Base-by-base conservation (phyloP, 2,113 vertebrate species). In the Mustela lutreola region DNA sequence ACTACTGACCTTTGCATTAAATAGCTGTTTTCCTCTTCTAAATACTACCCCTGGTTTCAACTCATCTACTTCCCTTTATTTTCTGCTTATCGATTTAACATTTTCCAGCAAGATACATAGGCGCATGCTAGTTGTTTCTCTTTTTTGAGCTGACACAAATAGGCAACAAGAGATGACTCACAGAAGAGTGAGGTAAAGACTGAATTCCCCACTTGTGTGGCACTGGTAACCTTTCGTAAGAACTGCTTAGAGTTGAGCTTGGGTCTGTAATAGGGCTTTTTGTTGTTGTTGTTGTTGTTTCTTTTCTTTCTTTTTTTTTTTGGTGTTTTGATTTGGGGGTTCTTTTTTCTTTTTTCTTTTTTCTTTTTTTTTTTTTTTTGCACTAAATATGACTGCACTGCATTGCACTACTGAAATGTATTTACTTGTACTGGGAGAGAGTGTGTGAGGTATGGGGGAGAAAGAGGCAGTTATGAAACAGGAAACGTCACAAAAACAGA, bases 341-440 rank as follows among this genome's bases (percentile, higher is more conserved):
- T 73, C 21, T 24, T 10, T 24, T 73, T 42, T 39, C 1, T 39
- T 98, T 24, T 73, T 42, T 39, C 1, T 39, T 98, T 98, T 97
- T 97, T 97, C 36, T 97, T 98, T 98, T 97, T 97, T 98, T 98
- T 98, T 98, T 98, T 97, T 98, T 98, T 99, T 99, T 99, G 98
- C 99, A 99, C 99, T 99, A 99, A 98, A 98, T 98, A 97, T 98
- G 98, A 99, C 98, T 99, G 99, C 98, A 99, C 98, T 99, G 99
- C 98, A 98, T 98, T 99, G 99, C 99, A 99, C 99, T 99, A 99
- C 99, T 99, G 99, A 99, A 98, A 98, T 98, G 98, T 99, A 98
- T 97, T 94, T 96, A 97, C 98, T 99, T 92, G 94, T 98, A 98
- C 97, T 86, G 97, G 98, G 98, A 98, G 97, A 97, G 88, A 95